A percentile compares a stretch with the other conserved stretches of the same genome.
These are phyloP conservation scores for Corbicula japonica DNA, from an alignment of 2,888 invertebrate genomes.

Conservation along the genomic window DNA sequence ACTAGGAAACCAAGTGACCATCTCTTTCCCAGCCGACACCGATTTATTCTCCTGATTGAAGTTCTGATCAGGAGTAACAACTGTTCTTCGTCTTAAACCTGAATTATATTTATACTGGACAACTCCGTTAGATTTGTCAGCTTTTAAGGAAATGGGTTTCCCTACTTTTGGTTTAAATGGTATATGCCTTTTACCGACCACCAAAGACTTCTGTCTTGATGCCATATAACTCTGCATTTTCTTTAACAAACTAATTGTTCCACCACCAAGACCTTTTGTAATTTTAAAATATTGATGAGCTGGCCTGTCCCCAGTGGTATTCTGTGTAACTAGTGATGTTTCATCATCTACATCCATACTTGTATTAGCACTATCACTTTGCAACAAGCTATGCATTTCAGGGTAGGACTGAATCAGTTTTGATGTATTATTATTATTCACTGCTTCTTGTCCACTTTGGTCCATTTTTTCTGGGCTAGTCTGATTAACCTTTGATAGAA, in stretches of 20 bases:
- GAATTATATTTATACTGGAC: background rate
- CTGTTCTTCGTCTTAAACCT: too few relatives aligned
- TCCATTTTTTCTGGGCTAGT: too few relatives aligned
- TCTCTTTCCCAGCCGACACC: too few relatives aligned
- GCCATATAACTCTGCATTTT: constrained; percentile 20
- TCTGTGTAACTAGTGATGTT: background rate
- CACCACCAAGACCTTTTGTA: background rate
- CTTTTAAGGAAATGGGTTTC: background rate
- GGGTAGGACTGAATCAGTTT: too few relatives aligned
- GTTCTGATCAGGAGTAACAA: too few relatives aligned
- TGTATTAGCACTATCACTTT: background rate
- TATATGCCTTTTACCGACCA: too few relatives aligned
- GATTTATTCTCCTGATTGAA: too few relatives aligned
- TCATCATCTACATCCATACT: background rate
- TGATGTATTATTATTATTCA: too few relatives aligned
- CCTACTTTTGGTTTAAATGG: background rate
- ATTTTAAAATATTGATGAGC: background rate
- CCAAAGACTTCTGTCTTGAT: background rate
- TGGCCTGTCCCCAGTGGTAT: background rate
- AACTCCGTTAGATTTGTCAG: constrained; percentile 1
- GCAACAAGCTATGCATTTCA: too few relatives aligned
- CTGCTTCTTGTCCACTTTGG: too few relatives aligned
- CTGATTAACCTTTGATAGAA: too few relatives aligned
- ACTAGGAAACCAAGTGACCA: too few relatives aligned
- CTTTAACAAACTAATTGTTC: background rate